Evolutionary conservation across 1,140 invertebrate genomes (phyloP).

Genomic region (Trigoniulus corallinus): DNA sequence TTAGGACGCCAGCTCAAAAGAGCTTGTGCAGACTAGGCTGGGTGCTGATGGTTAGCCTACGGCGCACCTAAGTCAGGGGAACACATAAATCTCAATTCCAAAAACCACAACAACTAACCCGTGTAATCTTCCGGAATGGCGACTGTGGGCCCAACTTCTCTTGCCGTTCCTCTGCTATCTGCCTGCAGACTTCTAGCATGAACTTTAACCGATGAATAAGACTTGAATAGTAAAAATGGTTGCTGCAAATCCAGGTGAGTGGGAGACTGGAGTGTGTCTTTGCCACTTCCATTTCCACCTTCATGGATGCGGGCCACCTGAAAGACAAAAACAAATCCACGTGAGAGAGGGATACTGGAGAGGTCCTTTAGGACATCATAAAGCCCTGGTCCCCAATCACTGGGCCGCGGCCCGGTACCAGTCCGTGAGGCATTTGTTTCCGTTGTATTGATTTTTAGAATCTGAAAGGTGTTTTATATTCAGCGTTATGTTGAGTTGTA

Average conservation of each 20-base stretch:
- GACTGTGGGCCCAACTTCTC: constrained; percentile 19
- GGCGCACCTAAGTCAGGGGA: background rate
- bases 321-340: background rate
- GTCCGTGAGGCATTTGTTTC: too few relatives aligned
- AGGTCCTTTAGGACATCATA: too few relatives aligned
- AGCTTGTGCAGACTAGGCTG: too few relatives aligned
- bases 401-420: too few relatives aligned
- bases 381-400: too few relatives aligned
- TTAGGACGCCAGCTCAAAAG: too few relatives aligned
- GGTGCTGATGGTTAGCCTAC: too few relatives aligned
- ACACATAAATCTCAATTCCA: background rate
- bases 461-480: too few relatives aligned
- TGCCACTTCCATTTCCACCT: background rate
- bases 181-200: constrained; percentile 19
- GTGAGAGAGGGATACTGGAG: too few relatives aligned
- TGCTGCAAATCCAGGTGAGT: constrained; percentile 2
- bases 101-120: constrained; percentile 15
- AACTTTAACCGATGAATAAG: constrained; percentile 13
- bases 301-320: constrained; percentile 6
- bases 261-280: background rate
- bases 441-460: too few relatives aligned
- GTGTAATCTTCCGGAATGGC: constrained; percentile 24
- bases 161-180: constrained; percentile 16
- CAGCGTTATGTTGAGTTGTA: too few relatives aligned
- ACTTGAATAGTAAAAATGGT: constrained; percentile 5